phyloP scores from a whole-genome alignment of 2,797 vertebrate species.

The Ataeniobius toweri region DNA sequence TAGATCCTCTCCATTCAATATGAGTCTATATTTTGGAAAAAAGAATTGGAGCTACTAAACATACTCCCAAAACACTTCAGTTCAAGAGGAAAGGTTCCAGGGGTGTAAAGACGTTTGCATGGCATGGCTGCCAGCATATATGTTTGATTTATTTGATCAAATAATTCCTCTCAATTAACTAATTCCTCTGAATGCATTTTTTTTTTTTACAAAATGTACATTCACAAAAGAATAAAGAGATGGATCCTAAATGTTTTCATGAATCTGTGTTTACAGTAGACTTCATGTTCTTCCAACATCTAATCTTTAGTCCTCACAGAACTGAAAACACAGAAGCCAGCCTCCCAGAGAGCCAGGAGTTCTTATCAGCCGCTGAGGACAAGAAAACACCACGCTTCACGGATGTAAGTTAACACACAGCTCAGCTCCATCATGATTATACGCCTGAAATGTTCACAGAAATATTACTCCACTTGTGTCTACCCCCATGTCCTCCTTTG shows the following conservation, averaged over 20 bases:
- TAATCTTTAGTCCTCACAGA: conserved; percentile 71
- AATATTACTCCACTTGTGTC: background rate
- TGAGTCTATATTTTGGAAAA: background rate
- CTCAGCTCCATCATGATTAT: background rate
- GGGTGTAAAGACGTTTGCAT: background rate
- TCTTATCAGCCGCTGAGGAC: conserved; percentile 82
- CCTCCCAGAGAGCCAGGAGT: conserved; percentile 84
- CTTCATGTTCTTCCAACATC: conserved; percentile 18
- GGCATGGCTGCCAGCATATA: background rate
- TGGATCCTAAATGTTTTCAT: background rate
- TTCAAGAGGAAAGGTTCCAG: background rate
- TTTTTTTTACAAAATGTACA: background rate
- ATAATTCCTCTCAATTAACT: too few relatives aligned
- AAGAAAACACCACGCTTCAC: conserved; percentile 91
- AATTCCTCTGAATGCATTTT: too few relatives aligned
- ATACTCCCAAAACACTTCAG: background rate
- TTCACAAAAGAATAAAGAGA: background rate
- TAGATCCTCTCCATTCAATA: background rate
- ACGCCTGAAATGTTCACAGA: background rate
- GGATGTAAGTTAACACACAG: conserved; percentile 81
- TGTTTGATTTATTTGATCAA: background rate
- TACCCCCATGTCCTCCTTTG: conserved; percentile 15
- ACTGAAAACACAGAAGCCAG: conserved; percentile 80
- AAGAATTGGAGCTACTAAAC: background rate
- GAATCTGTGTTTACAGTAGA: background rate